phyloP scores from a whole-genome alignment of 2,113 vertebrate species.

The Plectropomus leopardus region DNA sequence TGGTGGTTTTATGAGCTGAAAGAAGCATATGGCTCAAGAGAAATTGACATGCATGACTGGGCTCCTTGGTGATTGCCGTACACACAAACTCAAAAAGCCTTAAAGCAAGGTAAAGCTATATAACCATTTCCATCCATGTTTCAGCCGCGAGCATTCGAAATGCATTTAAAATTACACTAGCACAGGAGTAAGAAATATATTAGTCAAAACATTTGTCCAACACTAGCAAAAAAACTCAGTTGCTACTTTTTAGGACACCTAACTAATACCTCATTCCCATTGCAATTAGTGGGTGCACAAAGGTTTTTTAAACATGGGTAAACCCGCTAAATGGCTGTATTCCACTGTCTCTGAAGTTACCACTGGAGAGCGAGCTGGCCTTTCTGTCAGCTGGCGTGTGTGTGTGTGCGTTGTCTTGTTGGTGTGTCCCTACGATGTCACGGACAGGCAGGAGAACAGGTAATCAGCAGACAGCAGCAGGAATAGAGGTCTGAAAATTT shows the following conservation, averaged over 20 bases:
- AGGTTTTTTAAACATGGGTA: too few species aligned
- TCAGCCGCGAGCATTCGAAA: not conserved
- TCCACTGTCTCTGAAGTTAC: too few species aligned
- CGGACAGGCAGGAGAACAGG: too few species aligned
- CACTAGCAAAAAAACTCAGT: not conserved
- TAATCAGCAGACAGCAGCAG: too few species aligned
- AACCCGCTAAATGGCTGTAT: too few species aligned
- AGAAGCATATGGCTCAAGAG: slow-evolving; percentile 7
- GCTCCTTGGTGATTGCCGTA: not conserved
- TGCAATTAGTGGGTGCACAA: too few species aligned
- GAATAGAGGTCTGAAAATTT: too few species aligned
- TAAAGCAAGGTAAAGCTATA: not conserved
- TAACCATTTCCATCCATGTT: not conserved
- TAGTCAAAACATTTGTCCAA: not conserved
- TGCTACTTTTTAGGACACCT: not conserved
- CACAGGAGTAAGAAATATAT: not conserved
- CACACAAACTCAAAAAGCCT: not conserved
- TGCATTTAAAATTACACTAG: not conserved
- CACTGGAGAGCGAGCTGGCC: too few species aligned
- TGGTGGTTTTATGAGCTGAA: slow-evolving; percentile 37
- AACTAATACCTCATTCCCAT: too few species aligned
- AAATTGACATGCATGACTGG: slow-evolving; percentile 19
- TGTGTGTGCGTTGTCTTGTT: too few species aligned
- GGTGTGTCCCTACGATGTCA: too few species aligned
- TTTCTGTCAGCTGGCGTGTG: too few species aligned